phyloP scores from a whole-genome alignment of 2,797 vertebrate genomes.

The Syngnathus rostellatus region DNA sequence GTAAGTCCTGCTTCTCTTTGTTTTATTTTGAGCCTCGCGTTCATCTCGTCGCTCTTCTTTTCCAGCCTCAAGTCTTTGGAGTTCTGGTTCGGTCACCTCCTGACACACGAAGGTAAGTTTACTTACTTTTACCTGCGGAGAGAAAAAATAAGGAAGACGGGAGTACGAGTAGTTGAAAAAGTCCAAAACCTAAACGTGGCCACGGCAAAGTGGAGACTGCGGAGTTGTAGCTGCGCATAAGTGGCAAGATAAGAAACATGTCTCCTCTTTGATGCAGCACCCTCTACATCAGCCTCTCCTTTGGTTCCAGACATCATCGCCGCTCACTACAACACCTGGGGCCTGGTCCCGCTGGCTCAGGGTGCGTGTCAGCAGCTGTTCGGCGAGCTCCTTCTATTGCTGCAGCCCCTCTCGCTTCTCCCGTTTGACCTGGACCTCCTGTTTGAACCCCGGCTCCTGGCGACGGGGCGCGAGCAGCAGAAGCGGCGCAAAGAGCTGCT shows the following conservation, averaged over 20 bases:
- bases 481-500: slow-evolving; percentile 88
- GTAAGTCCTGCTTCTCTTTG: slow-evolving; percentile 62
- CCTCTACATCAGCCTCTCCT: neutral
- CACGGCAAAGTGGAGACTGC: no score
- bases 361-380: slow-evolving; percentile 81
- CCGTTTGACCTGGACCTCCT: slow-evolving; percentile 92
- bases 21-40: neutral
- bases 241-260: no score
- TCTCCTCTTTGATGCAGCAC: neutral
- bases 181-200: no score
- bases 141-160: no score
- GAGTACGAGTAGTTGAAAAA: no score
- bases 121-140: no score
- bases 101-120: slow-evolving; percentile 86
- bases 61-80: slow-evolving; percentile 86
- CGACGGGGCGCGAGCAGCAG: slow-evolving; percentile 82
- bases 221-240: no score
- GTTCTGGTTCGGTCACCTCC: slow-evolving; percentile 95
- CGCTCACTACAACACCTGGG: slow-evolving; percentile 84
- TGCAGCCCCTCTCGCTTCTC: slow-evolving; percentile 90
- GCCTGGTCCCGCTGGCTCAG: slow-evolving; percentile 84
- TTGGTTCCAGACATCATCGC: slow-evolving; percentile 74
- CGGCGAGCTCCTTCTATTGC: slow-evolving; percentile 86
- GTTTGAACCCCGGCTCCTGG: slow-evolving; percentile 84
- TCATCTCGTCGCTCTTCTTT: neutral